These are phyloP conservation scores for Channa argus DNA, from an alignment of 2,113 vertebrate genomes.

Conservation along the genomic window DNA sequence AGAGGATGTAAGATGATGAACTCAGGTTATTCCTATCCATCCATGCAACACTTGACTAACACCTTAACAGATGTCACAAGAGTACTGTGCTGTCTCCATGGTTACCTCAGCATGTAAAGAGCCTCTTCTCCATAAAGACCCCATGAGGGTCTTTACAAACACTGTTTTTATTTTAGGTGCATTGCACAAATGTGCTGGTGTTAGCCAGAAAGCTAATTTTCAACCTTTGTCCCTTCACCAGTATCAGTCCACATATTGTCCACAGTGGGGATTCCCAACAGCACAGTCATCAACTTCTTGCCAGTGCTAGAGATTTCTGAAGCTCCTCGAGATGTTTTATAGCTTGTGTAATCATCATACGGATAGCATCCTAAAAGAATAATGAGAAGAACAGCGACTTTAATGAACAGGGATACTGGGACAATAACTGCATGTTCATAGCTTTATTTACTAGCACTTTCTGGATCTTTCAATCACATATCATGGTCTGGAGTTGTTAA, in stretches of 20 bases:
- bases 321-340: conserved; percentile 91
- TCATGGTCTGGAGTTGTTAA: too few relatives aligned
- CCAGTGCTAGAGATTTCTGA: conserved; percentile 86
- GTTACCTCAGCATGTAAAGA: background rate
- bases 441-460: background rate
- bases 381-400: background rate
- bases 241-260: background rate
- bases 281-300: conserved; percentile 67
- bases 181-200: too few relatives aligned
- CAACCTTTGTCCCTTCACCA: too few relatives aligned
- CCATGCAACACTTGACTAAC: background rate
- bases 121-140: background rate
- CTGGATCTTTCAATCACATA: background rate
- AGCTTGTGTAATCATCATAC: conserved; percentile 97
- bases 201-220: too few relatives aligned
- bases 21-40: background rate
- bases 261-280: background rate
- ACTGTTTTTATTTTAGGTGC: background rate
- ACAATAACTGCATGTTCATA: background rate
- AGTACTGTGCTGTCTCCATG: background rate
- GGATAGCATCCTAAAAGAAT: conserved; percentile 85
- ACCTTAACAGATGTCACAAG: background rate
- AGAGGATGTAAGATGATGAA: too few relatives aligned
- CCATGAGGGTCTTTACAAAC: background rate
- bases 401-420: background rate